phyloP scores from a whole-genome alignment of 1,140 invertebrate genomes.

The Sitophilus oryzae region DNA sequence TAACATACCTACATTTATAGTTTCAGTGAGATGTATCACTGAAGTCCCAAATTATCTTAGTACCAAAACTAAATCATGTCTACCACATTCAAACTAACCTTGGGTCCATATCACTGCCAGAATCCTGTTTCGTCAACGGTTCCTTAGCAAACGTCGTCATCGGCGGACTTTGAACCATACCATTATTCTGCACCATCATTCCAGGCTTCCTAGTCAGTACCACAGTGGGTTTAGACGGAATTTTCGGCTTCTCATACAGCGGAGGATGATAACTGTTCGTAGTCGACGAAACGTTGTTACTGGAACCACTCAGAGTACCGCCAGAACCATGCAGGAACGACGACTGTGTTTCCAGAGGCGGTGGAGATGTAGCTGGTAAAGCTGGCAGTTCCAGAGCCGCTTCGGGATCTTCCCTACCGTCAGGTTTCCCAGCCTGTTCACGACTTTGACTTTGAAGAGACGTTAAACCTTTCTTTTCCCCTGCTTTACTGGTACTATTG shows the following conservation, averaged over 20 bases:
- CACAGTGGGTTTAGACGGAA: slow-evolving; percentile 54
- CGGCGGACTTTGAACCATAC: slow-evolving; percentile 33
- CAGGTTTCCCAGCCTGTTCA: slow-evolving; percentile 72
- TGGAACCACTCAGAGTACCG: slow-evolving; percentile 39
- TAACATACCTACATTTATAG: too few species aligned
- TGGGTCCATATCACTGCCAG: slow-evolving; percentile 33
- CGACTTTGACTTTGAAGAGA: slow-evolving; percentile 36
- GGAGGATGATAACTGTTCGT: slow-evolving; percentile 39
- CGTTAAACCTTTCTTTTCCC: slow-evolving; percentile 7
- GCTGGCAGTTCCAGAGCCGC: slow-evolving; percentile 58
- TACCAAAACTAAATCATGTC: slow-evolving; percentile 1
- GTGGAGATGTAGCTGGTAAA: slow-evolving; percentile 58
- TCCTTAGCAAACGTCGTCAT: slow-evolving; percentile 34
- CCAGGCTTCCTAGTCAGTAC: slow-evolving; percentile 33
- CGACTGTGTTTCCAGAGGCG: slow-evolving; percentile 48
- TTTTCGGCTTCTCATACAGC: slow-evolving; percentile 56
- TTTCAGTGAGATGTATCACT: too few species aligned
- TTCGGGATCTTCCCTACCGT: slow-evolving; percentile 72
- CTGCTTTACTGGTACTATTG: background rate
- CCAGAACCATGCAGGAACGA: slow-evolving; percentile 63
- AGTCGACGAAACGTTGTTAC: slow-evolving; percentile 36
- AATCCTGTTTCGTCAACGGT: slow-evolving; percentile 50
- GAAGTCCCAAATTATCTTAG: background rate
- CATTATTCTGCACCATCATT: slow-evolving; percentile 15
- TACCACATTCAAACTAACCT: slow-evolving; percentile 10